A percentile compares a stretch with the other conserved stretches of the same genome.
phyloP scores from a whole-genome alignment of 2,888 invertebrate genomes.

The Ptychoptera albimana region DNA sequence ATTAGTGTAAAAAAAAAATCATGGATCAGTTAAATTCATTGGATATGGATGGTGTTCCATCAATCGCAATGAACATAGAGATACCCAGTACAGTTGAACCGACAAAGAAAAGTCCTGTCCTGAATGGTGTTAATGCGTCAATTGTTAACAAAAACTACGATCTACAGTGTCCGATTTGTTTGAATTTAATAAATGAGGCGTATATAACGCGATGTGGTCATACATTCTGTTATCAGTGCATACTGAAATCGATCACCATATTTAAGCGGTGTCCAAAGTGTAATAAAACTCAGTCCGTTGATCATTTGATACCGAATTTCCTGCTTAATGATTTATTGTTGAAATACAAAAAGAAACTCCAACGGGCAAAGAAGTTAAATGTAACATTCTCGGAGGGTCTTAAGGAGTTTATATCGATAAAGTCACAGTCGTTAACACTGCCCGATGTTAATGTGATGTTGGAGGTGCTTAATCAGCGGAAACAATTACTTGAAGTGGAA shows the following conservation, averaged over 20 bases:
- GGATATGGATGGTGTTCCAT: background rate
- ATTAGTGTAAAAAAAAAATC: background rate
- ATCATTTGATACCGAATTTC: conserved; percentile 73
- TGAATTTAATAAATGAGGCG: conserved; percentile 76
- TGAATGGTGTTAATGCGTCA: conserved; percentile 31
- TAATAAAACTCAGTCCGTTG: conserved; percentile 50
- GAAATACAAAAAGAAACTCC: conserved; percentile 44
- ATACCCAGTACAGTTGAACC: background rate
- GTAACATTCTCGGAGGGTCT: conserved; percentile 32
- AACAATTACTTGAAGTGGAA: conserved; percentile 66
- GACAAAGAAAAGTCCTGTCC: background rate
- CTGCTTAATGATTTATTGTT: conserved; percentile 65
- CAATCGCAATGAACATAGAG: background rate
- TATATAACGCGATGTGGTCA: conserved; percentile 87
- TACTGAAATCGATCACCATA: conserved; percentile 46
- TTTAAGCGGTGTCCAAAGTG: conserved; percentile 70
- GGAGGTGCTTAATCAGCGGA: conserved; percentile 60
- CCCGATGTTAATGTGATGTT: conserved; percentile 70
- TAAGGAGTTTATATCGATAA: conserved; percentile 46
- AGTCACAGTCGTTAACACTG: conserved; percentile 54
- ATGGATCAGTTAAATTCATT: background rate
- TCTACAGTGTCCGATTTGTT: conserved; percentile 67
- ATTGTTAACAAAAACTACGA: conserved; percentile 34
- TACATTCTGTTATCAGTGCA: conserved; percentile 77
- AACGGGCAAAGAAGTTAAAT: conserved; percentile 12